Conservation (phyloP, 2,113 vertebrate species). For the Xiphias gladius region DNA sequence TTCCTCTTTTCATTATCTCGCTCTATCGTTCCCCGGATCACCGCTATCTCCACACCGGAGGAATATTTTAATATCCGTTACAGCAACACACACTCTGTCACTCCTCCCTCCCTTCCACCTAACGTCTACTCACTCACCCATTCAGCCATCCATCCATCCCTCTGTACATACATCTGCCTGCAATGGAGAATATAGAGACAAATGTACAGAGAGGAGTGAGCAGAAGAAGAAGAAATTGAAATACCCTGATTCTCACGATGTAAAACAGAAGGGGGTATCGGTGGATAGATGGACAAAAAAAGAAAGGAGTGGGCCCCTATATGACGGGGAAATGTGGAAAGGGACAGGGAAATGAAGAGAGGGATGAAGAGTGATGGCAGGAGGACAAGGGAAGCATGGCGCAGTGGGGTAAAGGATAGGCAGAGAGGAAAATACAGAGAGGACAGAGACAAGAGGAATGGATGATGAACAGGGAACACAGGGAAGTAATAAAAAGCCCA, state of each 20-base stretch:
- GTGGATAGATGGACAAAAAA: slow-evolving; percentile 28
- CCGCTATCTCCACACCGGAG: slow-evolving; percentile 83
- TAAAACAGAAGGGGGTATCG: slow-evolving; percentile 42
- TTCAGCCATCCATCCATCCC: slow-evolving; percentile 23
- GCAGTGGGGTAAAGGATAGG: slow-evolving; percentile 57
- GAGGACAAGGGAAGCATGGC: slow-evolving; percentile 48
- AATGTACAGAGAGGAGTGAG: slow-evolving; percentile 38
- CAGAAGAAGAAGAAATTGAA: slow-evolving; percentile 47
- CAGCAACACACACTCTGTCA: slow-evolving; percentile 76
- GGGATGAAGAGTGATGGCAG: slow-evolving; percentile 53
- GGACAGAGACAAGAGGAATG: slow-evolving; percentile 46
- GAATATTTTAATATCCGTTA: slow-evolving; percentile 89
- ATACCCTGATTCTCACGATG: slow-evolving; percentile 6
- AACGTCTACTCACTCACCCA: slow-evolving; percentile 52
- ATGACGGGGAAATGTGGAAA: slow-evolving; percentile 52
- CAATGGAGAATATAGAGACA: slow-evolving; percentile 45
- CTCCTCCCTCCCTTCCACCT: slow-evolving; percentile 46
- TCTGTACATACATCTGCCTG: slow-evolving; percentile 35
- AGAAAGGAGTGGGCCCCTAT: slow-evolving; percentile 34
- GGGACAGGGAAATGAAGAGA: slow-evolving; percentile 46
- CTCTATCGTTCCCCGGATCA: slow-evolving; percentile 87
- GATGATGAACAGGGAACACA: slow-evolving; percentile 54
- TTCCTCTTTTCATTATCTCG: slow-evolving; percentile 89
- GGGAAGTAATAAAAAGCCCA: slow-evolving; percentile 61
- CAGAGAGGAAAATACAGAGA: slow-evolving; percentile 46